These are phyloP conservation scores for Omphaloscelis lunosa DNA, from an alignment of 2,888 invertebrate genomes.

Conservation along the genomic window DNA sequence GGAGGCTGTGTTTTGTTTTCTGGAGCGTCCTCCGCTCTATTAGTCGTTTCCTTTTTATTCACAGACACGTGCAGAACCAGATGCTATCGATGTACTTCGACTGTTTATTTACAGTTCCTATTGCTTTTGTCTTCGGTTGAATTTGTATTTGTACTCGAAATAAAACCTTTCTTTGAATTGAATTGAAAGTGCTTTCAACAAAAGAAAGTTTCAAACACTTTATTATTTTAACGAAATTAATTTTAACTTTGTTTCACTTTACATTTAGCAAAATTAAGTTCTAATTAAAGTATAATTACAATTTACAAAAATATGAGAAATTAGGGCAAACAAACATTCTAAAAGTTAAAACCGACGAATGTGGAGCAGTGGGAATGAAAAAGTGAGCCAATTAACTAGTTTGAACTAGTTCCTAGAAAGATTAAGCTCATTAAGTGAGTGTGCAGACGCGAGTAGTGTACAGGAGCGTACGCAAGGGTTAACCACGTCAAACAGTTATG, in stretches of 20 bases:
- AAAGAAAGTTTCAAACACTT: slow-evolving; percentile 1
- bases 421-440: slow-evolving; percentile 60
- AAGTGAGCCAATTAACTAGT: slow-evolving; percentile 44
- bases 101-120: slow-evolving; percentile 59
- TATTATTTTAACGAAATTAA: slow-evolving; percentile 1
- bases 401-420: slow-evolving; percentile 52
- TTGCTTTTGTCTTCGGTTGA: slow-evolving; percentile 50
- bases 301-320: not conserved
- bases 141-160: slow-evolving; percentile 34
- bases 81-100: slow-evolving; percentile 72
- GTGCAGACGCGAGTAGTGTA: slow-evolving; percentile 52
- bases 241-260: not conserved
- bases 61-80: slow-evolving; percentile 74
- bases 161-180: slow-evolving; percentile 36
- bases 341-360: slow-evolving; percentile 28
- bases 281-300: slow-evolving; percentile 14
- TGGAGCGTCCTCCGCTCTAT: slow-evolving; percentile 77
- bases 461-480: slow-evolving; percentile 62
- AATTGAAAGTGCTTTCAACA: slow-evolving; percentile 15
- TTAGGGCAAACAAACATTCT: not conserved
- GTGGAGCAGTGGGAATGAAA: slow-evolving; percentile 30
- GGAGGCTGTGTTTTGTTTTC: slow-evolving; percentile 82
- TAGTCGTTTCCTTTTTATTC: slow-evolving; percentile 80
- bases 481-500: slow-evolving; percentile 67
- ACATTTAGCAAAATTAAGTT: not conserved